Evolutionary conservation across 2,113 vertebrate genomes (phyloP).

Genomic region (Mungos mungo): DNA sequence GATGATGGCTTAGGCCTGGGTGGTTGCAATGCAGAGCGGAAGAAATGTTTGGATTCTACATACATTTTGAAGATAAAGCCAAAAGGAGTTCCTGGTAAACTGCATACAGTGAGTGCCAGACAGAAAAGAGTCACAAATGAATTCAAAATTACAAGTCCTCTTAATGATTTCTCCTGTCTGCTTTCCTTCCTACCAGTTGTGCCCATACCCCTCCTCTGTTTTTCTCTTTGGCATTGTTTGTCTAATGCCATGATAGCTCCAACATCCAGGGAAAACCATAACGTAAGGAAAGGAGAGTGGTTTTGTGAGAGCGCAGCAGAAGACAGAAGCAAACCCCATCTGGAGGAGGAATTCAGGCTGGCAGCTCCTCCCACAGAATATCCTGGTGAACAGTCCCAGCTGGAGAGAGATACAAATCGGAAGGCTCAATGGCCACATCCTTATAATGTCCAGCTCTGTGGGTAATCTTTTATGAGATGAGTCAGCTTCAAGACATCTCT

Average conservation of each 20-base stretch:
- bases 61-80: not conserved
- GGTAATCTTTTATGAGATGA: not conserved
- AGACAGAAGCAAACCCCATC: not conserved
- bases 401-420: not conserved
- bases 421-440: not conserved
- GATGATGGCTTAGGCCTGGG: not conserved
- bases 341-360: conserved; percentile 3
- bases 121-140: not conserved
- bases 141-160: not conserved
- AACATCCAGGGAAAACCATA: not conserved
- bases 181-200: not conserved
- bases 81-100: not conserved
- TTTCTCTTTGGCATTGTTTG: not conserved
- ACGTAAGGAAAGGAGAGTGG: not conserved
- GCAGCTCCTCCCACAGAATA: not conserved
- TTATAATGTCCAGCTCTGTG: not conserved
- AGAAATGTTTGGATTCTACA: not conserved
- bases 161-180: not conserved
- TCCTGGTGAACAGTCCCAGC: not conserved
- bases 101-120: not conserved
- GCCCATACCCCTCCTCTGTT: not conserved
- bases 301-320: not conserved
- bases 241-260: not conserved
- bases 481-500: not conserved
- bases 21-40: not conserved